Evolutionary conservation across 2,888 invertebrate species (phyloP).

Genomic region (Itoplectis maculator): DNA sequence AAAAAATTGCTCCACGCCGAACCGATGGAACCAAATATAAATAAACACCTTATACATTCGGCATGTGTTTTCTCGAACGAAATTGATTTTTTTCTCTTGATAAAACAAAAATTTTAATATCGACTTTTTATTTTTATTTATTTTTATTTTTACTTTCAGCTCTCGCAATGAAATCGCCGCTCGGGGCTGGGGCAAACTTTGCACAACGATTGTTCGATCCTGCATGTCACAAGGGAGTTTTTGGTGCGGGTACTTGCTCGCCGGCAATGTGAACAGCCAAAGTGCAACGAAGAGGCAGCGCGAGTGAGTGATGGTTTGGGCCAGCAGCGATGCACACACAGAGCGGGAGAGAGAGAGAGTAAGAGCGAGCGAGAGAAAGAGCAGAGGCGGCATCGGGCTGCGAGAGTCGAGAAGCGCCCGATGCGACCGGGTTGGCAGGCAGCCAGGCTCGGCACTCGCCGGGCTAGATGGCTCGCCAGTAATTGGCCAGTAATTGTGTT

Average conservation of each 20-base stretch:
- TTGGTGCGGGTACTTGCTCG: background rate
- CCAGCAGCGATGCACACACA: background rate
- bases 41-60: too few species aligned
- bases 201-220: background rate
- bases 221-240: background rate
- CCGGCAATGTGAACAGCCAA: slow-evolving; percentile 1
- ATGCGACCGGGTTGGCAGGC: slow-evolving; percentile 45
- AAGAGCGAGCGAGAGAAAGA: background rate
- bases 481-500: slow-evolving; percentile 81
- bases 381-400: background rate
- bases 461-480: slow-evolving; percentile 72
- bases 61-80: too few species aligned
- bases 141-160: background rate
- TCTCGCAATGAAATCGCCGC: background rate
- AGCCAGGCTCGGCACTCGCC: slow-evolving; percentile 31
- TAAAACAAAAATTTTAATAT: too few species aligned
- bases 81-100: too few species aligned
- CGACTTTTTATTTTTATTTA: background rate
- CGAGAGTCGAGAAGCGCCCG: slow-evolving; percentile 34
- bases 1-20: too few species aligned
- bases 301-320: slow-evolving; percentile 32
- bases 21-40: too few species aligned
- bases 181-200: background rate
- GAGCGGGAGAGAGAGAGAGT: background rate
- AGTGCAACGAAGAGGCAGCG: slow-evolving; percentile 41